These are phyloP conservation scores for Equus quagga DNA, from an alignment of 2,113 vertebrate genomes.

Conservation along the genomic window DNA sequence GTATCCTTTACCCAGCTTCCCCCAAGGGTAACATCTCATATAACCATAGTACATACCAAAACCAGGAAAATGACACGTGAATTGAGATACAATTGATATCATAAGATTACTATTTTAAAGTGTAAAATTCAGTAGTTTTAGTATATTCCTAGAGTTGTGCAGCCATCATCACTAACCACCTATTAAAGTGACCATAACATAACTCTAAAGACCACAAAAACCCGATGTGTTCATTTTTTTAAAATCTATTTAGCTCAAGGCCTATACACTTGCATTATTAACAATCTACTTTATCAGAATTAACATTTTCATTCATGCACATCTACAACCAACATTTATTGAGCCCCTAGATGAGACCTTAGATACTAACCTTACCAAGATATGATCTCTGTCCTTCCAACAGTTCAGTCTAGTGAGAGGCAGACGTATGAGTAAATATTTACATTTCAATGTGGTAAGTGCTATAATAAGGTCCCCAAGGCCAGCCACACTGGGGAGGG, in stretches of 20 bases:
- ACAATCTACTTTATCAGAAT: slow-evolving; percentile 36
- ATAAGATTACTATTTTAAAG: neutral
- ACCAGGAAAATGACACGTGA: neutral
- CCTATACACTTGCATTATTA: slow-evolving; percentile 49
- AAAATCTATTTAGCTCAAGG: slow-evolving; percentile 32
- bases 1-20: neutral
- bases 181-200: slow-evolving; percentile 15
- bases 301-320: neutral
- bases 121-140: neutral
- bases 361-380: slow-evolving; percentile 38
- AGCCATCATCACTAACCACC: neutral
- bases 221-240: neutral
- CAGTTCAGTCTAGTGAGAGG: neutral
- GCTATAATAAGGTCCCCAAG: neutral
- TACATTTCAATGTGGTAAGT: slow-evolving; percentile 5
- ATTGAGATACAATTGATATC: neutral
- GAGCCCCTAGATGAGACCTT: neutral
- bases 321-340: slow-evolving; percentile 36
- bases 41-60: slow-evolving; percentile 25
- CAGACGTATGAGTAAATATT: slow-evolving; percentile 9
- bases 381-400: slow-evolving; percentile 24
- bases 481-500: neutral
- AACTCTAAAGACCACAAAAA: slow-evolving; percentile 5
- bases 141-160: neutral
- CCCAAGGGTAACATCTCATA: neutral